phyloP scores from a whole-genome alignment of 1,140 invertebrate genomes.

The Drosophila carrolli region DNA sequence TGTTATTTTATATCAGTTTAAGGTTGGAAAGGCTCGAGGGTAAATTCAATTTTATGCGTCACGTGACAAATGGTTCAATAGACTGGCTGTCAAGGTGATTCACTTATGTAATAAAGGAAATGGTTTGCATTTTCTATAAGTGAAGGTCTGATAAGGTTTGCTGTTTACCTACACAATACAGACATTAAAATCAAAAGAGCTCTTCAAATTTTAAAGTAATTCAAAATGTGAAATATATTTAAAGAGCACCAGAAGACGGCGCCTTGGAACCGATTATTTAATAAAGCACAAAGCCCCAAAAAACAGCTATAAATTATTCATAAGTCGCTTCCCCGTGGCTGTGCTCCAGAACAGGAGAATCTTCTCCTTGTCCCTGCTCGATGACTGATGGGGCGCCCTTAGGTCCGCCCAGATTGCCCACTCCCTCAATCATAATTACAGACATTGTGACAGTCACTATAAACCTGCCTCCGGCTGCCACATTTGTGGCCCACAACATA shows the following conservation, averaged over 20 bases:
- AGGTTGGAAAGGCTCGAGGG: constrained; percentile 31
- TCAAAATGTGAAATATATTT: not conserved
- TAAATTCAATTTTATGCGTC: constrained; percentile 34
- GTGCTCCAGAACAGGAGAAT: constrained; percentile 3
- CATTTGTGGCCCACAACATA: constrained; percentile 11
- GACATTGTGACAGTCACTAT: constrained; percentile 15
- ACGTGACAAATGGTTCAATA: constrained; percentile 63
- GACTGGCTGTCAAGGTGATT: constrained; percentile 13
- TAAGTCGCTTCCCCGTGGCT: constrained; percentile 34
- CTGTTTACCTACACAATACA: not conserved
- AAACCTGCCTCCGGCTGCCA: constrained; percentile 20
- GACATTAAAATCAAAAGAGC: too few species aligned
- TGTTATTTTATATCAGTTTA: constrained; percentile 33
- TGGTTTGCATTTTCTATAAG: not conserved
- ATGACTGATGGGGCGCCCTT: constrained; percentile 30
- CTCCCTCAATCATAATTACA: constrained; percentile 26
- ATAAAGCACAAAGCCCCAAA: constrained; percentile 32
- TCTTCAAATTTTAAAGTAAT: not conserved
- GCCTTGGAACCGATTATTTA: constrained; percentile 32
- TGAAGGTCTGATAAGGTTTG: not conserved
- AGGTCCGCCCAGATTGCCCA: constrained; percentile 2
- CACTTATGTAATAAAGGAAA: constrained; percentile 17
- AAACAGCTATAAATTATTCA: constrained; percentile 61
- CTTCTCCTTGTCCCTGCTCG: constrained; percentile 4
- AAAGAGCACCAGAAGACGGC: not conserved